These are phyloP conservation scores for Zosterops lateralis DNA, from an alignment of 2,113 vertebrate species.

Conservation along the genomic window DNA sequence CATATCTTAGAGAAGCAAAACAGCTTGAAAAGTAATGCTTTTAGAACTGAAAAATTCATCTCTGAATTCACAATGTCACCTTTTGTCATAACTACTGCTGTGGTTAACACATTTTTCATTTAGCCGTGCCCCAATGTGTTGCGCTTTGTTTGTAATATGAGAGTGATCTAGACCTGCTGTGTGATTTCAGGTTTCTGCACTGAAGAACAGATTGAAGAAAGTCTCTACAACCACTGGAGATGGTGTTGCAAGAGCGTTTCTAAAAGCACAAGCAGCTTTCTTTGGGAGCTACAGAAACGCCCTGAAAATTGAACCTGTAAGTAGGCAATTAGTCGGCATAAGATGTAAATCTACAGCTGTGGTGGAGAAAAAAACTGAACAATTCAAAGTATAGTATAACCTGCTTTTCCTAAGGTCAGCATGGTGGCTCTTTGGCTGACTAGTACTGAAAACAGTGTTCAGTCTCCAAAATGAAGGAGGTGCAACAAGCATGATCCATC, in stretches of 20 bases:
- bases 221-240: slow-evolving; percentile 92
- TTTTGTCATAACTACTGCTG: neutral
- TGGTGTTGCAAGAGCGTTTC: slow-evolving; percentile 91
- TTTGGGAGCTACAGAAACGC: slow-evolving; percentile 96
- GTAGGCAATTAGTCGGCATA: slow-evolving; percentile 49
- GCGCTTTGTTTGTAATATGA: neutral
- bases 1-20: neutral
- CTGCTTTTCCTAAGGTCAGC: neutral
- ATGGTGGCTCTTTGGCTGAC: neutral
- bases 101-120: neutral
- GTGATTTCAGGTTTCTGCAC: slow-evolving; percentile 83
- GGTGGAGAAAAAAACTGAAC: neutral
- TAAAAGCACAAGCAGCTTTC: slow-evolving; percentile 91
- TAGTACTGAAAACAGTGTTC: neutral
- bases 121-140: neutral
- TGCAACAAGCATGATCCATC: neutral
- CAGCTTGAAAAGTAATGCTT: slow-evolving; percentile 12
- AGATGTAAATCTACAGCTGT: neutral
- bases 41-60: neutral
- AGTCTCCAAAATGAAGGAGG: neutral
- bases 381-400: neutral
- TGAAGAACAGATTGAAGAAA: slow-evolving; percentile 94
- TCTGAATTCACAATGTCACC: neutral
- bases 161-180: slow-evolving; percentile 12
- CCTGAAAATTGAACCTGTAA: slow-evolving; percentile 91